Evolutionary conservation across 2,113 vertebrate genomes (phyloP), one percentile per base, ranked within the genome.

Genomic region (Ciconia boyciana): DNA sequence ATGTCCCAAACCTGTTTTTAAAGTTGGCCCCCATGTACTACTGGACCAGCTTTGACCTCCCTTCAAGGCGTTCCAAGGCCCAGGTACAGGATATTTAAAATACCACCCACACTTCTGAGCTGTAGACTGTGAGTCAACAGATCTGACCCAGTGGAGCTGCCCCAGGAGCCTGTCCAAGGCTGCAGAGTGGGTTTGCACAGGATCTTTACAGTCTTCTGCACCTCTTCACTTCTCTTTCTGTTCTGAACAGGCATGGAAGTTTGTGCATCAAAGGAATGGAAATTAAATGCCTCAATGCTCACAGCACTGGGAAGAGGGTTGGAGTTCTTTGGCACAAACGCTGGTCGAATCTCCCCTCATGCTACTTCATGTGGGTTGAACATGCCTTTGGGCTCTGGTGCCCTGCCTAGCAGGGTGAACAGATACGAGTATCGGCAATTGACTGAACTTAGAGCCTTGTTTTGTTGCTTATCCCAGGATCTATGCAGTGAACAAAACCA

Each of bases 341-440:
- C 49, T 71, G 44, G 14, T 39, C 1, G 1, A 64, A 39, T 32
- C 17, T 52, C 10, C 29, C 20, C 12, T 87, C 16, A 7, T 31
- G 39, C 32, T 84, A 19, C 39, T 69, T 32, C 39, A 57, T 1
- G 0, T 36, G 70, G n/a, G 21, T 5, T 61, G 36, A 61, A 65
- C 6, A 41, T 15, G 28, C 15, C 41, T 87, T 85, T 52, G 41
- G 19, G 15, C 7, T 70, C 49, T 1, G 0, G 8, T 41, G 13
- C 15, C 32, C 28, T 4, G 2, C 19, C 36, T 41, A 1, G 60
- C 41, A 31, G 34, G 24, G 16, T 57, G 41, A 83, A 41, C 8
- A 22, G 1, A 31, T 39, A 14, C 0, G 0, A 46, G 3, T 58
- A 32, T 7, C 77, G 58, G 22, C 49, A 80, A 65, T 0, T 52